Evolutionary conservation across 1,140 invertebrate genomes (phyloP).

Genomic region (Achatina immaculata): DNA sequence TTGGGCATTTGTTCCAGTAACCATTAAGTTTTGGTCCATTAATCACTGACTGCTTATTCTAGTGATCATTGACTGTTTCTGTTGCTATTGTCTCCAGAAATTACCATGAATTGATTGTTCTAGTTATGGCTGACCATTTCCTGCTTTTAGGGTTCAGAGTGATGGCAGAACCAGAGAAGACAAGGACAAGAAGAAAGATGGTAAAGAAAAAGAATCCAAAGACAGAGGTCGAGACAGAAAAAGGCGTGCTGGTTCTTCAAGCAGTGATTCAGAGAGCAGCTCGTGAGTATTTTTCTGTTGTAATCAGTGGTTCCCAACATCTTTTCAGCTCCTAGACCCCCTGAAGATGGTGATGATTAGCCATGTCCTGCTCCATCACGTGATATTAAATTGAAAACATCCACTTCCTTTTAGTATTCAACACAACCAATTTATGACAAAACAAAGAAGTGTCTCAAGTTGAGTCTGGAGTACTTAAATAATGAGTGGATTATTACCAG

Average conservation of each 20-base stretch:
- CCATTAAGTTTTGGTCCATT: too few relatives aligned
- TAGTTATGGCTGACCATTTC: too few relatives aligned
- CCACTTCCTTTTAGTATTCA: background rate
- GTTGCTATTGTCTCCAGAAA: too few relatives aligned
- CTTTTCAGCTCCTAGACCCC: background rate
- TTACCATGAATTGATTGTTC: too few relatives aligned
- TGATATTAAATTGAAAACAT: background rate
- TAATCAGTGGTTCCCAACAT: too few relatives aligned
- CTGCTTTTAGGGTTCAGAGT: slow-evolving; percentile 47
- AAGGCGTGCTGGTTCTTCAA: slow-evolving; percentile 41
- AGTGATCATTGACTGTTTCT: too few relatives aligned
- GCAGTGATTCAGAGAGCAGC: slow-evolving; percentile 46
- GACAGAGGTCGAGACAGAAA: slow-evolving; percentile 48
- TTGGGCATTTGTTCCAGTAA: too few relatives aligned
- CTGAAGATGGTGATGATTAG: background rate
- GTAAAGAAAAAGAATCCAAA: slow-evolving; percentile 48
- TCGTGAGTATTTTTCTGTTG: slow-evolving; percentile 47
- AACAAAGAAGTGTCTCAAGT: background rate
- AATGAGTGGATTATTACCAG: too few relatives aligned
- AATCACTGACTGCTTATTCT: too few relatives aligned
- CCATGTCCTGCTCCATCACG: background rate
- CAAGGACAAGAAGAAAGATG: slow-evolving; percentile 51
- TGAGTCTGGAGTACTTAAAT: background rate
- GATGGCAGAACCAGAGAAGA: slow-evolving; percentile 37
- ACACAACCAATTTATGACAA: too few relatives aligned